Conservation (phyloP, 2,797 vertebrate species). For the Anniella stebbinsi region DNA sequence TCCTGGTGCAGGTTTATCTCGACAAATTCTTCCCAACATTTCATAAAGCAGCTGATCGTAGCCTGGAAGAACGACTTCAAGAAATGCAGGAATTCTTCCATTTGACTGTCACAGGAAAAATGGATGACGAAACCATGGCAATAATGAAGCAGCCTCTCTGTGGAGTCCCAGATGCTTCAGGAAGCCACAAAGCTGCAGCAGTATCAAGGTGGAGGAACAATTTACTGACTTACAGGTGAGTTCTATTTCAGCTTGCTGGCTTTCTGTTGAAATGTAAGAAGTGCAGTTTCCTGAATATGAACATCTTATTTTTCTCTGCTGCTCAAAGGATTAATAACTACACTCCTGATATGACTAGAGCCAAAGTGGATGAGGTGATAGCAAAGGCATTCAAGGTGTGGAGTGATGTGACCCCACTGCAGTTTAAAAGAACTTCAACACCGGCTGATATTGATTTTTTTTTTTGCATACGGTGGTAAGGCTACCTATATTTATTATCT, state of each 20-base stretch:
- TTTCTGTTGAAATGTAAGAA: slow-evolving; percentile 5
- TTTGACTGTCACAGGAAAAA: slow-evolving; percentile 81
- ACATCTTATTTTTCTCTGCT: slow-evolving; percentile 41
- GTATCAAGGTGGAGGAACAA: slow-evolving; percentile 78
- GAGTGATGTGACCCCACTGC: slow-evolving; percentile 77
- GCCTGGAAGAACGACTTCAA: slow-evolving; percentile 77
- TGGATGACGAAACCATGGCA: slow-evolving; percentile 72
- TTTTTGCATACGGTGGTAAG: slow-evolving; percentile 76
- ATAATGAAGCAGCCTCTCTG: slow-evolving; percentile 83
- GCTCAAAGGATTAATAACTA: slow-evolving; percentile 74
- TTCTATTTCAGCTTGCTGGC: neutral
- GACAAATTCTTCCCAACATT: slow-evolving; percentile 76
- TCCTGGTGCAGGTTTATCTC: slow-evolving; percentile 78
- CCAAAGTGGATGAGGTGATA: slow-evolving; percentile 68
- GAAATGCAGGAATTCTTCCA: slow-evolving; percentile 87
- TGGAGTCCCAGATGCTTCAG: slow-evolving; percentile 82
- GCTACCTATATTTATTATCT: neutral
- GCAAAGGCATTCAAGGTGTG: slow-evolving; percentile 76
- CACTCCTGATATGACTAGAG: slow-evolving; percentile 65
- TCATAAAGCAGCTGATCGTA: slow-evolving; percentile 38
- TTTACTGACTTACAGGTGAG: slow-evolving; percentile 85
- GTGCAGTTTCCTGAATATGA: neutral
- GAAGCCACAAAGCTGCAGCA: slow-evolving; percentile 60
- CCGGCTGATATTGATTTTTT: slow-evolving; percentile 77
- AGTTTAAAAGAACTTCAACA: neutral